Base-by-base conservation (phyloP, 2,888 invertebrate species). In the Malachius bipustulatus region DNA sequence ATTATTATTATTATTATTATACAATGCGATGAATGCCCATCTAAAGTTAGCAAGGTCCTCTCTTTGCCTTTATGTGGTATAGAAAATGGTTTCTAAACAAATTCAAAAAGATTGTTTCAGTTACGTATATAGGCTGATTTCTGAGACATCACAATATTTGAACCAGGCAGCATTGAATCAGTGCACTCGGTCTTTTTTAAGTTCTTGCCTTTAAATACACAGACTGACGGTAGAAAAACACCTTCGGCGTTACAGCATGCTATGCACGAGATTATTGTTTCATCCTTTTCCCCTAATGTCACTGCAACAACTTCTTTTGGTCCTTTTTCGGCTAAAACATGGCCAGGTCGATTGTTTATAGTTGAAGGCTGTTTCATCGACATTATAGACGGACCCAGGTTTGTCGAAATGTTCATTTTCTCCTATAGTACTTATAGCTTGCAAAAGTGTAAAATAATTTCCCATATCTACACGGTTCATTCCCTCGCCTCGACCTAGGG, bases 61-160 rank as follows among this genome's bases (percentile, higher is more conserved):
- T n/a, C 24, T 19, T 19, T n/a, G 24, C n/a, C 24, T 19, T 19
- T 19, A 19, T n/a, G n/a, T 8, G 24, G 24, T 19, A n/a, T n/a
- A 19, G 24, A n/a, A 19, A 19, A n/a, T 11, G 13, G 10, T 29
- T 29, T 29, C n/a, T n/a, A 12, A 29, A 29, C 29, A n/a, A 29
- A 29, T 29, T 29, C 29, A 29, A 12, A 29, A n/a, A 29, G n/a
- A 29, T 2, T 29, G 10, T 29, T 29, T 2, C 2, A 8, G 24
- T 19, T n/a, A 49, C 39, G 6, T n/a, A n/a, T n/a, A 34, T 44
- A 52, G 8, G 46, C 43, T 12, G 50, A 49, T 37, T 53, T 51
- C 30, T 51, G 43, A 10, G 47, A 44, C 43, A 52, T 45, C 16
- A 43, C 43, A 30, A 54, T 37, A 26, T 38, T 30, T 13, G 48